Percentiles rank a stretch among this genome's conserved stretches.
phyloP scores from a whole-genome alignment of 2,888 invertebrate species.

The Drosophila subquinaria region DNA sequence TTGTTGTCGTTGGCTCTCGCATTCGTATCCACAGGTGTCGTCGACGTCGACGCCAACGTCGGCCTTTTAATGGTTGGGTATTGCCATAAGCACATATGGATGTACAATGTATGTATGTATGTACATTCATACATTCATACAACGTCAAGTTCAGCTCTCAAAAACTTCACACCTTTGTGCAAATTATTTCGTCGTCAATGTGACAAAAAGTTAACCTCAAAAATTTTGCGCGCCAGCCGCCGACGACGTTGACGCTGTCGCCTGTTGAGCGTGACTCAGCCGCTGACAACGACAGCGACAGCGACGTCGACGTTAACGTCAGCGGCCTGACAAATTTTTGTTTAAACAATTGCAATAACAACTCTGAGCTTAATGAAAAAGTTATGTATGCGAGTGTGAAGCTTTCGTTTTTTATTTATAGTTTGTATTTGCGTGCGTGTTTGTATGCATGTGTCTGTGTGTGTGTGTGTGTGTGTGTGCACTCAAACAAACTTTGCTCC shows the following conservation, averaged over 20 bases:
- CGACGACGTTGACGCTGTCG: conserved; percentile 20
- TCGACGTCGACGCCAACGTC: conserved; percentile 36
- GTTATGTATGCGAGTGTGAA: conserved; percentile 56
- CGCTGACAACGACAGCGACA: conserved; percentile 7
- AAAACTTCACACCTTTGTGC: conserved; percentile 72
- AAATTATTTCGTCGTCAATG: conserved; percentile 72
- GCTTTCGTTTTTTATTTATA: conserved; percentile 55
- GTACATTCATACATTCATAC: no score
- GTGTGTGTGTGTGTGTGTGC: conserved; percentile 43
- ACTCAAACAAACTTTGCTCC: conserved; percentile 80
- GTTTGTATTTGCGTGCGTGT: conserved; percentile 16
- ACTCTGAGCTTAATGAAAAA: conserved; percentile 61
- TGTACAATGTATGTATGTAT: no score
- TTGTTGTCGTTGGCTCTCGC: conserved; percentile 18
- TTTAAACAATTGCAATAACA: conserved; percentile 60
- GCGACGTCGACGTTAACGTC: conserved; percentile 1
- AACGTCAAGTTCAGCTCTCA: conserved; percentile 70
- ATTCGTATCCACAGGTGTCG: conserved; percentile 72
- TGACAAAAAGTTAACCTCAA: conserved; percentile 76
- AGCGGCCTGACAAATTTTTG: conserved; percentile 45
- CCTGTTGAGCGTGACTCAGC: conserved; percentile 75
- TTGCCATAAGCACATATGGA: no score
- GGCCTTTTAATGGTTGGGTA: conserved; percentile 11
- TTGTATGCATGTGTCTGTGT: conserved; percentile 1
- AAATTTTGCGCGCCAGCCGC: conserved; percentile 37